These are phyloP conservation scores for Mycalesis mineus DNA, from an alignment of 2,888 invertebrate genomes.

Conservation along the genomic window DNA sequence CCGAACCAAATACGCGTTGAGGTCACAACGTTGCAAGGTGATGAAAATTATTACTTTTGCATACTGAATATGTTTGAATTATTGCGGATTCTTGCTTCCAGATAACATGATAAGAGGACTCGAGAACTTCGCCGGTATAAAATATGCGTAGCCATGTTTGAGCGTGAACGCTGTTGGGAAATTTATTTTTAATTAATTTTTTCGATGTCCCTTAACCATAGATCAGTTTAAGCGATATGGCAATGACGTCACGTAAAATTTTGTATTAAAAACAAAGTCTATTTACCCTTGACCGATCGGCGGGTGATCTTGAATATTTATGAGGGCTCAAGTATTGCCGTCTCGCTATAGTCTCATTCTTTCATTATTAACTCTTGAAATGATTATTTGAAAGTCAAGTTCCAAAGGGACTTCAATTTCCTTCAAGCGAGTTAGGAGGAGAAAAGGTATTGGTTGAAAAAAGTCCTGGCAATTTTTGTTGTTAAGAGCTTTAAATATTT, in stretches of 20 bases:
- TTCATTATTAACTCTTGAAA: slow-evolving; percentile 10
- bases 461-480: no score
- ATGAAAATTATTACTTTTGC: background rate
- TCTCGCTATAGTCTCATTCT: slow-evolving; percentile 1
- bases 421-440: no score
- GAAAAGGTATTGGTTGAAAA: no score
- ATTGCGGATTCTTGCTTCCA: background rate
- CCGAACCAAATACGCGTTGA: background rate
- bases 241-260: slow-evolving; percentile 5
- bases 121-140: slow-evolving; percentile 7
- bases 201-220: slow-evolving; percentile 15
- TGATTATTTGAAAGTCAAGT: slow-evolving; percentile 8
- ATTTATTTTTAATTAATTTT: slow-evolving; percentile 21
- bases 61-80: background rate
- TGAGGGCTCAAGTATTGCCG: slow-evolving; percentile 36
- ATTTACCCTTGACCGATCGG: slow-evolving; percentile 46
- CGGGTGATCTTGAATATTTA: slow-evolving; percentile 57
- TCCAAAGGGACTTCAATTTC: background rate
- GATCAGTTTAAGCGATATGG: slow-evolving; percentile 3
- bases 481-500: no score
- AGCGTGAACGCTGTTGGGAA: slow-evolving; percentile 14
- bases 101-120: background rate
- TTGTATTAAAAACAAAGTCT: slow-evolving; percentile 37
- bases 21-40: background rate
- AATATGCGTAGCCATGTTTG: slow-evolving; percentile 24